phyloP scores from a whole-genome alignment of 2,113 vertebrate genomes.

The Ramphastos sulfuratus region DNA sequence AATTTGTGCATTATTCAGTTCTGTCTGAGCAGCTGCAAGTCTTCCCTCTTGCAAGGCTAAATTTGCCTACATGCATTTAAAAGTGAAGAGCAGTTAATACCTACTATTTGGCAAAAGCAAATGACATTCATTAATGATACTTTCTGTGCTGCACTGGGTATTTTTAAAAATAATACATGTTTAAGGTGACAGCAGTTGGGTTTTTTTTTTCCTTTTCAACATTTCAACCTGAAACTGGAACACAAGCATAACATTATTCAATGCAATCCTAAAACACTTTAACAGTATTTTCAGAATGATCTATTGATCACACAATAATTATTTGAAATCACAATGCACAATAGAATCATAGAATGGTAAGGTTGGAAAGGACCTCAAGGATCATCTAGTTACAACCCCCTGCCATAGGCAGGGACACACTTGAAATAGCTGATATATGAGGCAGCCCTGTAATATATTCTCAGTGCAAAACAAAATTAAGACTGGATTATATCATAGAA shows the following conservation, averaged over 20 bases:
- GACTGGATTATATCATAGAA: neutral
- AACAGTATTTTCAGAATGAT: neutral
- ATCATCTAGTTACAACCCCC: no score
- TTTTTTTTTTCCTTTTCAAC: neutral
- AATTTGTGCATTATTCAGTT: constrained; percentile 78
- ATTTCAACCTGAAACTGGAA: neutral
- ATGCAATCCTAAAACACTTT: neutral
- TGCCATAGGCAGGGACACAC: no score
- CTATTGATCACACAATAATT: neutral
- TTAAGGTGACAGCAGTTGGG: neutral
- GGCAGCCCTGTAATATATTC: neutral
- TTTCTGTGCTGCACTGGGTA: neutral
- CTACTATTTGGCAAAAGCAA: neutral
- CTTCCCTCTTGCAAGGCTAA: constrained; percentile 81
- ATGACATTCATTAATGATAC: neutral
- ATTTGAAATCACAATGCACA: neutral
- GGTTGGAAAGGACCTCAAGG: no score
- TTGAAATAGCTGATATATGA: neutral
- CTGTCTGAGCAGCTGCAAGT: constrained; percentile 76
- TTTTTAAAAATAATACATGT: neutral
- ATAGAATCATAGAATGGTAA: neutral
- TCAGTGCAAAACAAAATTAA: neutral
- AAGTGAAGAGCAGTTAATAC: neutral
- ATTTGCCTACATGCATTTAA: constrained; percentile 74
- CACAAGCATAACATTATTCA: neutral